These are phyloP conservation scores for Vanessa tameamea DNA, from an alignment of 1,140 invertebrate species.

Conservation along the genomic window DNA sequence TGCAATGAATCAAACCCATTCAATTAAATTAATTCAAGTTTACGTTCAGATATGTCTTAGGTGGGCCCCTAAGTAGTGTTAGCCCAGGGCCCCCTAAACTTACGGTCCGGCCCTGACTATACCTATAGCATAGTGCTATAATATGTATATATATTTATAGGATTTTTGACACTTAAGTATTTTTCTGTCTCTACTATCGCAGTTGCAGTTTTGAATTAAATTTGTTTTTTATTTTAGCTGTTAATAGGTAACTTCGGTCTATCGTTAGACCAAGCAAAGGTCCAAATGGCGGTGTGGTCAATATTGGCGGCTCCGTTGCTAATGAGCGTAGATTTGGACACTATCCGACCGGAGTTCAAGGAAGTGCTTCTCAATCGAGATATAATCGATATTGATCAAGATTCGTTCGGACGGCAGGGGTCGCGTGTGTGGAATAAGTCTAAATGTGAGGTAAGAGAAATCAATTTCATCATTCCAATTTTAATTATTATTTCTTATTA, in stretches of 20 bases:
- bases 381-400: slow-evolving; percentile 92
- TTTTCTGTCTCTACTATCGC: too few species aligned
- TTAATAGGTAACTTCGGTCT: slow-evolving; percentile 94
- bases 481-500: too few species aligned
- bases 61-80: too few species aligned
- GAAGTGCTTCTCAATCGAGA: slow-evolving; percentile 89
- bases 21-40: too few species aligned
- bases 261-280: slow-evolving; percentile 89
- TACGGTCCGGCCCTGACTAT: too few species aligned
- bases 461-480: too few species aligned
- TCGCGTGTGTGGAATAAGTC: slow-evolving; percentile 54
- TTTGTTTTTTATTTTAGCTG: slow-evolving; percentile 78
- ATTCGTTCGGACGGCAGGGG: slow-evolving; percentile 85
- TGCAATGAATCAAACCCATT: too few species aligned
- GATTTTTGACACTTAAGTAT: too few species aligned
- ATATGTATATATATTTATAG: too few species aligned
- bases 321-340: slow-evolving; percentile 92
- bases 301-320: slow-evolving; percentile 93
- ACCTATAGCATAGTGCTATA: too few species aligned
- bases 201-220: neutral
- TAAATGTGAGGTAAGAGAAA: slow-evolving; percentile 42
- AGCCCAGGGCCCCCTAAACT: too few species aligned
- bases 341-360: slow-evolving; percentile 86
- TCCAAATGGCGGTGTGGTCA: slow-evolving; percentile 96
- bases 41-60: too few species aligned